Conservation (phyloP, 2,888 invertebrate genomes). For the Tigriopus californicus region DNA sequence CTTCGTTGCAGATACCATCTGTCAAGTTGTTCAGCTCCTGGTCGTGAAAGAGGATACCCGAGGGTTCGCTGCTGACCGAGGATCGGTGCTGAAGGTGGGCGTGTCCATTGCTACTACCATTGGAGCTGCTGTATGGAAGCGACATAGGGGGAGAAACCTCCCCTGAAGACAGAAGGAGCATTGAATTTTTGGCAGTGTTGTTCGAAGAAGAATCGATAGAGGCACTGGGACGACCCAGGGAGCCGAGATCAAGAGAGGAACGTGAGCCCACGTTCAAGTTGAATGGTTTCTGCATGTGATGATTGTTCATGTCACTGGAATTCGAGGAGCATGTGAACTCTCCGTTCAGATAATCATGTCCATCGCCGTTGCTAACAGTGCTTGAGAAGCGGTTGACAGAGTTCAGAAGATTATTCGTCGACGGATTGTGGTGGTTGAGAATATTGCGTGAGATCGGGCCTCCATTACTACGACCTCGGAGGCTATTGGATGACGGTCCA, state of each 20-base stretch:
- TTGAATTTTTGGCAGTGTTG: constrained; percentile 1
- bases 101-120: too few species aligned
- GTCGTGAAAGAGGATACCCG: too few species aligned
- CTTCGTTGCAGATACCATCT: too few species aligned
- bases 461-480: not conserved
- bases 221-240: not conserved
- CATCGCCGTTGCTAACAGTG: not conserved
- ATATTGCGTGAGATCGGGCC: not conserved
- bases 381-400: not conserved
- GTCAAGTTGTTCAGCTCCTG: too few species aligned
- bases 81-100: too few species aligned
- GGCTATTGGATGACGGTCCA: not conserved
- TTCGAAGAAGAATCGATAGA: not conserved
- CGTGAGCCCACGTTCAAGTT: constrained; percentile 7
- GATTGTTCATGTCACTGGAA: not conserved
- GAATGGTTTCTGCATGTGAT: not conserved
- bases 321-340: not conserved
- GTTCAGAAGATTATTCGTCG: not conserved
- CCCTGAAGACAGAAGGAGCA: too few species aligned
- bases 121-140: too few species aligned
- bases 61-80: too few species aligned
- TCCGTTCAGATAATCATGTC: not conserved
- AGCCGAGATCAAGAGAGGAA: constrained; percentile 9
- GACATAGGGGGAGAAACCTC: too few species aligned
- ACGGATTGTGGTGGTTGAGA: too few species aligned